Evolutionary conservation across 2,113 vertebrate genomes (phyloP).

Genomic region (Tenrec ecaudatus): DNA sequence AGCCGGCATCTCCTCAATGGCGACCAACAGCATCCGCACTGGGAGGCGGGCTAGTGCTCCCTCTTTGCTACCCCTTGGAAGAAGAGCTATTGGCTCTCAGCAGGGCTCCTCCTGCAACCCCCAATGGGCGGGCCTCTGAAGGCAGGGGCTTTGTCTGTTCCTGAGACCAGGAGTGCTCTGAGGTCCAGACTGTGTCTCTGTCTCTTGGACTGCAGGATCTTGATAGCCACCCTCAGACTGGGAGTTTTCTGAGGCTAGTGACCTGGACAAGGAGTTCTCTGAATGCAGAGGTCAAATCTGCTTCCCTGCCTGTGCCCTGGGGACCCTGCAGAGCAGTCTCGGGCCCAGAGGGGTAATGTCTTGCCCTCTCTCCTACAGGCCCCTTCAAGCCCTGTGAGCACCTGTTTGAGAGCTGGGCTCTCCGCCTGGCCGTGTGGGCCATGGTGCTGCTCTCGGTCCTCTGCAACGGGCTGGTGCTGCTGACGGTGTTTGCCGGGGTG

Average conservation of each 20-base stretch:
- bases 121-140: background rate
- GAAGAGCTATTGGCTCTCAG: background rate
- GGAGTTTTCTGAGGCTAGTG: background rate
- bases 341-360: background rate
- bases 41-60: too few relatives aligned
- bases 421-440: constrained; percentile 95
- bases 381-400: constrained; percentile 97
- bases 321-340: too few relatives aligned
- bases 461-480: constrained; percentile 92
- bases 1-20: background rate
- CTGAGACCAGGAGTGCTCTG: too few relatives aligned
- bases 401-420: constrained; percentile 95
- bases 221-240: background rate
- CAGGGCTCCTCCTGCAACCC: accelerated
- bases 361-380: constrained; percentile 86
- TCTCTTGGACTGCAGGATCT: background rate
- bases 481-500: constrained; percentile 90
- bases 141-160: background rate
- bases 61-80: background rate
- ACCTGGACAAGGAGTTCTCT: background rate
- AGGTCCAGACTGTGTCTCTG: background rate
- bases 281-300: background rate
- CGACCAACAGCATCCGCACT: background rate
- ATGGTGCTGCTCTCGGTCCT: constrained; percentile 91
- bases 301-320: background rate